Evolutionary conservation across 2,113 vertebrate species (phyloP).

Genomic region (Electrona antarctica): DNA sequence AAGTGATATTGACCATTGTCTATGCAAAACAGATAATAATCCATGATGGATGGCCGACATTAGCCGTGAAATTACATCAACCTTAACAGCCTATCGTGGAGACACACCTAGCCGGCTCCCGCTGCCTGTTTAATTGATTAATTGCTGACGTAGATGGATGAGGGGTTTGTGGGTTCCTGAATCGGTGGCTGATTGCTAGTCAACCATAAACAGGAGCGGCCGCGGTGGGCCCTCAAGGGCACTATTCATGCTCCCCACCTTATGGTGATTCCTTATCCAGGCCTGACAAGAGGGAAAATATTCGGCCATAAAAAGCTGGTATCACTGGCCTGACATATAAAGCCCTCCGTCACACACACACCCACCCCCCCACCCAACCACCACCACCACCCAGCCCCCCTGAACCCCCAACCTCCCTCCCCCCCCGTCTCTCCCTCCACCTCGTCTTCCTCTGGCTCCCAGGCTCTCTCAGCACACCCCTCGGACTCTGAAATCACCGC

Average conservation of each 20-base stretch:
- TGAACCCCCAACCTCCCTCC: no score
- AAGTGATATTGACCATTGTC: conserved; percentile 75
- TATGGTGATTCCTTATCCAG: conserved; percentile 75
- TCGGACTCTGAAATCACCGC: conserved; percentile 73
- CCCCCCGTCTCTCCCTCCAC: neutral
- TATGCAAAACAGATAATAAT: conserved; percentile 71
- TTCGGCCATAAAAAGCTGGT: conserved; percentile 71
- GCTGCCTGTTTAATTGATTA: conserved; percentile 76
- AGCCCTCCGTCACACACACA: conserved; percentile 60
- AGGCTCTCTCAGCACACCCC: conserved; percentile 66
- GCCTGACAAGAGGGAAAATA: conserved; percentile 76
- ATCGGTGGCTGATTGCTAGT: conserved; percentile 75
- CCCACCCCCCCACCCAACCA: no score
- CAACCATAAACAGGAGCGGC: conserved; percentile 75
- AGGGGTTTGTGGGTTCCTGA: conserved; percentile 65
- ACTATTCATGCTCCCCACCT: conserved; percentile 75
- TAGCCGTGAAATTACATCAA: conserved; percentile 77
- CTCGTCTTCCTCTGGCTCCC: conserved; percentile 53
- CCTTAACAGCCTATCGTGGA: conserved; percentile 74
- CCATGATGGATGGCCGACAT: conserved; percentile 72
- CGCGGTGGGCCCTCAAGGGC: conserved; percentile 71
- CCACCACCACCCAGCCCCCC: no score
- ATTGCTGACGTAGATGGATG: conserved; percentile 75
- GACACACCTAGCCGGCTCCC: conserved; percentile 68
- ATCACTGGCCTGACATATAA: conserved; percentile 74